A percentile compares a stretch with the other conserved stretches of the same genome.
phyloP scores from a whole-genome alignment of 1,140 invertebrate genomes.

The Formica exsecta region DNA sequence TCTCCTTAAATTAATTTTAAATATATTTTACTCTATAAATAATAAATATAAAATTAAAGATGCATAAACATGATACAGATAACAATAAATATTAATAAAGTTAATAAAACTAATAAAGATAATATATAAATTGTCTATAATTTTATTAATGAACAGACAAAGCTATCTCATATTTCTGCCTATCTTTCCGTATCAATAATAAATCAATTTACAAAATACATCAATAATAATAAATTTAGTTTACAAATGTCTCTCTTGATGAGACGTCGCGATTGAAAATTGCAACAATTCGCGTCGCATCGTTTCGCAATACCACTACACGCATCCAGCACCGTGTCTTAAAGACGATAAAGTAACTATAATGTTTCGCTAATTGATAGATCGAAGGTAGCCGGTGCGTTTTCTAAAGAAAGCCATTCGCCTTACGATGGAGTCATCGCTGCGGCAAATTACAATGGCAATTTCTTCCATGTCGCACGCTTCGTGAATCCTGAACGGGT shows the following conservation, averaged over 20 bases:
- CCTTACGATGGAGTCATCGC: slow-evolving; percentile 44
- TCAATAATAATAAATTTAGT: background rate
- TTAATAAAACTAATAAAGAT: background rate
- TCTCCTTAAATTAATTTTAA: slow-evolving; percentile 12
- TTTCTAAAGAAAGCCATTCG: slow-evolving; percentile 81
- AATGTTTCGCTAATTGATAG: slow-evolving; percentile 80
- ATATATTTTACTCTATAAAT: background rate
- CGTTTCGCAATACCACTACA: background rate
- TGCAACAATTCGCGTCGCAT: slow-evolving; percentile 8
- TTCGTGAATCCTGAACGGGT: slow-evolving; percentile 33
- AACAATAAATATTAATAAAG: background rate
- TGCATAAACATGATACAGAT: too few species aligned
- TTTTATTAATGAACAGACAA: background rate
- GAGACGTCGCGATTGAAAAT: slow-evolving; percentile 4
- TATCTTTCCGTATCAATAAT: background rate
- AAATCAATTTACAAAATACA: background rate
- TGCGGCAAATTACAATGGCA: slow-evolving; percentile 54
- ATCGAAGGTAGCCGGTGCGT: slow-evolving; percentile 67
- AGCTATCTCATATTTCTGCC: background rate
- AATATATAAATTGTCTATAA: background rate
- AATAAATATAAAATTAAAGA: slow-evolving; percentile 18
- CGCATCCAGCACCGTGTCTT: slow-evolving; percentile 38
- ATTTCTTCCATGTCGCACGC: slow-evolving; percentile 63
- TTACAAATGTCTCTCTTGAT: background rate
- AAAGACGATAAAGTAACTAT: slow-evolving; percentile 74